Conservation (phyloP, 1,140 invertebrate genomes). For the Gonatopus flavifemur region DNA sequence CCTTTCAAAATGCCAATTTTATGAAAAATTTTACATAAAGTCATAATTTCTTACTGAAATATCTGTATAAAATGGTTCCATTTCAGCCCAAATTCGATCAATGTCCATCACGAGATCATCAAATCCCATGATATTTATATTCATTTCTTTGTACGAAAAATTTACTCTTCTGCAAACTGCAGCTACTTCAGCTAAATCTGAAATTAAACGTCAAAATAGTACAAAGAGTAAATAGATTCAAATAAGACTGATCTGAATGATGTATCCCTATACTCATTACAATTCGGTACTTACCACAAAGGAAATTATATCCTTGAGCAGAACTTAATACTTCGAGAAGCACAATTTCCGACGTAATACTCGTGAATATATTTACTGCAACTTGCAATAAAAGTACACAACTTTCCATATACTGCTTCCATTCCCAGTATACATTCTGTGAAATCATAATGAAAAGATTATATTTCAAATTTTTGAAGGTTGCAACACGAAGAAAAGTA, state of each 20-base stretch:
- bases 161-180: constrained; percentile 55
- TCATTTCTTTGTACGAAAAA: constrained; percentile 56
- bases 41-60: constrained; percentile 54
- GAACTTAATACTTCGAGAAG: constrained; percentile 62
- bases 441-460: constrained; percentile 14
- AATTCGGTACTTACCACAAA: constrained; percentile 57
- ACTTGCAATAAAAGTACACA: constrained; percentile 60
- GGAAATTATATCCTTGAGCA: constrained; percentile 63
- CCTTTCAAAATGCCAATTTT: no score
- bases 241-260: neutral
- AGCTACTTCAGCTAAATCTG: constrained; percentile 57
- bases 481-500: no score
- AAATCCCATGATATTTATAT: constrained; percentile 57
- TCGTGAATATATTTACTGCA: constrained; percentile 62
- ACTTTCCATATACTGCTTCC: constrained; percentile 64
- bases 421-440: constrained; percentile 57
- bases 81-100: constrained; percentile 55
- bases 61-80: constrained; percentile 55
- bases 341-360: constrained; percentile 59
- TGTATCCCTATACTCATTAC: constrained; percentile 3
- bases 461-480: neutral
- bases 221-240: constrained; percentile 4
- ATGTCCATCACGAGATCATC: constrained; percentile 55
- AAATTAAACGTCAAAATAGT: constrained; percentile 6
- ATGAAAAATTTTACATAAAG: no score